Base-by-base conservation (phyloP, 1,140 invertebrate genomes). In the Lasioglossum baleicum region DNA sequence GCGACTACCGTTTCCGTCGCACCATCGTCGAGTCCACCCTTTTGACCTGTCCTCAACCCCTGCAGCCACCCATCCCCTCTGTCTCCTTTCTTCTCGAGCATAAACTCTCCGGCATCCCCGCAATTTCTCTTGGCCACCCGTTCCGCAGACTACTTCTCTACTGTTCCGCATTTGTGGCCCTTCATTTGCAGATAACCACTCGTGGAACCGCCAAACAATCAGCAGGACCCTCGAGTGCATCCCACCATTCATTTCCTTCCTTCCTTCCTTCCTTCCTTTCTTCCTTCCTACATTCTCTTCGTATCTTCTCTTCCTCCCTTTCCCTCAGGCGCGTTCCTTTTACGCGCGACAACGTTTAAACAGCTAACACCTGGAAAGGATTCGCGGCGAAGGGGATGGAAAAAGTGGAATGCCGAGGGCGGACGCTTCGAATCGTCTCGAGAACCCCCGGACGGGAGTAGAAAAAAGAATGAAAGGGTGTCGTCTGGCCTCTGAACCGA, bases 101-200 rank as follows among this genome's bases (percentile, higher is more conserved):
- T 84, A 71, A 83, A 84, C 86, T 79, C 86, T 75, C 73, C 51
- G 15, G 48, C 75, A 68, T 61, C 61, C 56, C 68, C 42, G 69
- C 66, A 68, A 82, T 75, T 85, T 48, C 75, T 86, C 82, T 44
- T 44, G 82, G 56, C 51, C 58, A 71, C 58, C 65, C 53, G 31
- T 42, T 31, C 20, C 70, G 56, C 15, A 48, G 48, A 73, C 69
- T 44, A 65, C 69, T 44, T 74, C 80, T 76, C 80, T 66, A 83
- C 81, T 80, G 83, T 84, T 84, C 83, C 82, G 83, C 72, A 87
- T 89, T 89, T 86, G 87, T 79, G 82, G 85, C 83, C 88, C 84
- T 89, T 90, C 89, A 89, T 87, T 76, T 82, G 81, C 89, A 90
- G 87, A 88, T 88, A 87, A 87, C 88, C 89, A 86, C 88, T 89